Evolutionary conservation across 2,888 invertebrate genomes (phyloP).

Genomic region (Hydrotaea cyrtoneurina): DNA sequence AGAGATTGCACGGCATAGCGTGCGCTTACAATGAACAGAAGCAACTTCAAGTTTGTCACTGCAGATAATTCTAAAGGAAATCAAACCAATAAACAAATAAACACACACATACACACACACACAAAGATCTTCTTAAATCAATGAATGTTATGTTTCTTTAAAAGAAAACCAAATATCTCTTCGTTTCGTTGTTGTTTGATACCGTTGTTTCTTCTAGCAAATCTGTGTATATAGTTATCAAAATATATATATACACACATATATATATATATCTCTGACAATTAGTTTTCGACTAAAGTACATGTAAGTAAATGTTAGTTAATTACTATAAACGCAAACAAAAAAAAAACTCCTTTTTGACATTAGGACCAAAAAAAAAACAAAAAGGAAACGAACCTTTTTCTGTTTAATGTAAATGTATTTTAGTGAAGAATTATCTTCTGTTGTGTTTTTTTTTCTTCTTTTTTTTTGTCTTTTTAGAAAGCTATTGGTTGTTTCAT

Average conservation of each 20-base stretch:
- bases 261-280: not conserved
- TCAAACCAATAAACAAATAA: not conserved
- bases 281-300: slow-evolving; percentile 60
- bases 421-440: slow-evolving; percentile 4
- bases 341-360: slow-evolving; percentile 53
- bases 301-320: slow-evolving; percentile 64
- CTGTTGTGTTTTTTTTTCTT: not conserved
- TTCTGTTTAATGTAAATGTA: slow-evolving; percentile 4
- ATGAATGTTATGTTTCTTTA: slow-evolving; percentile 44
- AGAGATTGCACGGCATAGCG: slow-evolving; percentile 67
- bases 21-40: slow-evolving; percentile 51
- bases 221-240: slow-evolving; percentile 44
- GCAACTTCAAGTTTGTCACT: not conserved
- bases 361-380: slow-evolving; percentile 70
- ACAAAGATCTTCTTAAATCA: slow-evolving; percentile 23
- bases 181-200: slow-evolving; percentile 41
- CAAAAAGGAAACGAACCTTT: slow-evolving; percentile 19
- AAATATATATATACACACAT: slow-evolving; percentile 1
- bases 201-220: slow-evolving; percentile 48
- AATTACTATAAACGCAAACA: slow-evolving; percentile 12
- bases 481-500: not conserved
- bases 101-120: too few species aligned
- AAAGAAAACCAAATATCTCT: not conserved
- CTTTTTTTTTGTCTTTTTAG: too few species aligned
- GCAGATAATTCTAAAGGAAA: slow-evolving; percentile 12